Percentiles rank a stretch among this genome's conserved stretches.
These are phyloP conservation scores for Pegoplata infirma DNA, from an alignment of 2,888 invertebrate genomes.

Conservation along the genomic window DNA sequence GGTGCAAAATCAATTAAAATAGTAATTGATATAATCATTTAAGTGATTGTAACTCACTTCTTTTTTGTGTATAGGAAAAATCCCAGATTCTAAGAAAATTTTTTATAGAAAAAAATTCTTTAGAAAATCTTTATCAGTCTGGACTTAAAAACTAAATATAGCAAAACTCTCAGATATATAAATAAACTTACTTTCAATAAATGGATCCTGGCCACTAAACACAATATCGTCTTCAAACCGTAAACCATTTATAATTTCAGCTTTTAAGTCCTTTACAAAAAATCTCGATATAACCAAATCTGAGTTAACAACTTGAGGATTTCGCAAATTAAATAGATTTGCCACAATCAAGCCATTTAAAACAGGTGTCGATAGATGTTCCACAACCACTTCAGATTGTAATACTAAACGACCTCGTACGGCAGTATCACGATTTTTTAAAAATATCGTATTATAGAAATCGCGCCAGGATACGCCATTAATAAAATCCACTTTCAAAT, in stretches of 20 bases:
- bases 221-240: conserved; percentile 73
- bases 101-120: too few relatives aligned
- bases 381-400: conserved; percentile 66
- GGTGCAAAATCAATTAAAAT: too few relatives aligned
- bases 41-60: too few relatives aligned
- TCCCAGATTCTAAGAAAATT: too few relatives aligned
- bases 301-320: conserved; percentile 70
- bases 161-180: too few relatives aligned
- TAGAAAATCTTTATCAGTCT: too few relatives aligned
- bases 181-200: conserved; percentile 70
- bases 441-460: conserved; percentile 70
- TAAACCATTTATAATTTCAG: conserved; percentile 69
- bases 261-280: conserved; percentile 67
- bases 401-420: conserved; percentile 70
- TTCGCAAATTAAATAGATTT: conserved; percentile 70
- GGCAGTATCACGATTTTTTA: conserved; percentile 69
- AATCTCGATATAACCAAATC: conserved; percentile 70
- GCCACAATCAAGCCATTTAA: conserved; percentile 70
- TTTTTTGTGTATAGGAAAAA: too few relatives aligned
- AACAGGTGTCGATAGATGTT: conserved; percentile 63
- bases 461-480: conserved; percentile 70
- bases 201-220: conserved; percentile 67
- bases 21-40: too few relatives aligned
- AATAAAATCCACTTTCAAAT: conserved; percentile 67
- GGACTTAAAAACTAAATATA: too few relatives aligned